Percentiles rank a stretch among this genome's conserved stretches.
These are phyloP conservation scores for Loris lydekkerianus DNA, from an alignment of 2,797 vertebrate genomes.

Conservation along the genomic window DNA sequence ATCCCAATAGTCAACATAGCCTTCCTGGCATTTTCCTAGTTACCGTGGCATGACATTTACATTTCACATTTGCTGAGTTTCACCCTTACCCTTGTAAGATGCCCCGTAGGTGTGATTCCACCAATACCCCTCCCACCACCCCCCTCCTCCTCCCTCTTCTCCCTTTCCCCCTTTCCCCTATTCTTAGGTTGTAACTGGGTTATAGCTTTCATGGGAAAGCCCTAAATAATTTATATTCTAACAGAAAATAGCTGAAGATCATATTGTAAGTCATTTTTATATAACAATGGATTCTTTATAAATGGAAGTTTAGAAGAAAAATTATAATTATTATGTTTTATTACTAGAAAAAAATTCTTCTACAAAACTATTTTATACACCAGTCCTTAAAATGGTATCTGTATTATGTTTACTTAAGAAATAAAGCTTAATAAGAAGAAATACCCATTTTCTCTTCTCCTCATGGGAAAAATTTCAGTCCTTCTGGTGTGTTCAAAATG, in stretches of 20 bases:
- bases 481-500: background rate
- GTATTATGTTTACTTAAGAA: background rate
- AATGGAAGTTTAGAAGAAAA: background rate
- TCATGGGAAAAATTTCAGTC: constrained; percentile 38
- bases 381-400: background rate
- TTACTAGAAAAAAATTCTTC: background rate
- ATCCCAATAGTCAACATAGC: too few relatives aligned
- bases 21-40: too few relatives aligned
- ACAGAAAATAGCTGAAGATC: background rate
- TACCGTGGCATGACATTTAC: too few relatives aligned
- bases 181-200: too few relatives aligned
- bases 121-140: too few relatives aligned
- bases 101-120: too few relatives aligned
- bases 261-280: background rate
- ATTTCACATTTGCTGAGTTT: too few relatives aligned
- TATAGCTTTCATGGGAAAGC: too few relatives aligned
- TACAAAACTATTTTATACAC: background rate
- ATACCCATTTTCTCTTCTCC: background rate
- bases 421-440: background rate
- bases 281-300: background rate
- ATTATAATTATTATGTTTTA: background rate
- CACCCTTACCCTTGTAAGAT: too few relatives aligned
- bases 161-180: too few relatives aligned
- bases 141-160: too few relatives aligned
- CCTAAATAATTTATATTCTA: background rate